These are phyloP conservation scores for Melipona bicolor DNA, from an alignment of 2,888 invertebrate species.

Conservation along the genomic window DNA sequence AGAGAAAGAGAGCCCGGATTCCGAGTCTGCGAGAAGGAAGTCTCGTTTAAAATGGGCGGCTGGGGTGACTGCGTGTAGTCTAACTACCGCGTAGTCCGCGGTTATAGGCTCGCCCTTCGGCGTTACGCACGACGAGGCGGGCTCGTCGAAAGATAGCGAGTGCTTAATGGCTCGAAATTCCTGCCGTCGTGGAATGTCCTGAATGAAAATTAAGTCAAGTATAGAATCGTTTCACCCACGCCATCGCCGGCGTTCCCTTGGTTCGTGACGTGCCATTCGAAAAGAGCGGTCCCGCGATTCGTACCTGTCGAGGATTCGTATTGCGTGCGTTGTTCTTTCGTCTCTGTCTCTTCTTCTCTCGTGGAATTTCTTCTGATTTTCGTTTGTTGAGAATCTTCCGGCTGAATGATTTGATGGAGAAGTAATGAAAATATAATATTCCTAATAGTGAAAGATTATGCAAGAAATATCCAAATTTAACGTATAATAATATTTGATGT, in stretches of 20 bases:
- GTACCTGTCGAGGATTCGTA: conserved; percentile 9
- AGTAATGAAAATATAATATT: background rate
- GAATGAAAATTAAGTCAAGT: conserved; percentile 83
- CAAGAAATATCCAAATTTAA: background rate
- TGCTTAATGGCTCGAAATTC: conserved; percentile 83
- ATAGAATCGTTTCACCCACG: conserved; percentile 42
- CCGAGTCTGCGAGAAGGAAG: conserved; percentile 60
- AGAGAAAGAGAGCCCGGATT: conserved; percentile 35
- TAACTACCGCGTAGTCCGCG: conserved; percentile 66
- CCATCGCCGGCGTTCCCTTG: background rate
- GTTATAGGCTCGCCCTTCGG: conserved; percentile 67
- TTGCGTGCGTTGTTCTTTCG: background rate
- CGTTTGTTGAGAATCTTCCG: background rate
- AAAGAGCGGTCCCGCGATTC: conserved; percentile 41
- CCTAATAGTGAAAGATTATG: background rate
- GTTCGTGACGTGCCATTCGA: conserved; percentile 26
- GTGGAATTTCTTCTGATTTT: background rate
- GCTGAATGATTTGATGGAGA: background rate
- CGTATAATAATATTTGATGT: background rate
- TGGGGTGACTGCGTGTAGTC: conserved; percentile 50
- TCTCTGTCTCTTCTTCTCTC: background rate
- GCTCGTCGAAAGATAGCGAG: conserved; percentile 81
- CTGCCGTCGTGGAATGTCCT: conserved; percentile 79
- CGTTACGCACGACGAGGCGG: conserved; percentile 70
- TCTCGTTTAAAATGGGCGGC: conserved; percentile 61